Evolutionary conservation across 2,888 invertebrate genomes (phyloP).

Genomic region (Leptogaster cylindrica): DNA sequence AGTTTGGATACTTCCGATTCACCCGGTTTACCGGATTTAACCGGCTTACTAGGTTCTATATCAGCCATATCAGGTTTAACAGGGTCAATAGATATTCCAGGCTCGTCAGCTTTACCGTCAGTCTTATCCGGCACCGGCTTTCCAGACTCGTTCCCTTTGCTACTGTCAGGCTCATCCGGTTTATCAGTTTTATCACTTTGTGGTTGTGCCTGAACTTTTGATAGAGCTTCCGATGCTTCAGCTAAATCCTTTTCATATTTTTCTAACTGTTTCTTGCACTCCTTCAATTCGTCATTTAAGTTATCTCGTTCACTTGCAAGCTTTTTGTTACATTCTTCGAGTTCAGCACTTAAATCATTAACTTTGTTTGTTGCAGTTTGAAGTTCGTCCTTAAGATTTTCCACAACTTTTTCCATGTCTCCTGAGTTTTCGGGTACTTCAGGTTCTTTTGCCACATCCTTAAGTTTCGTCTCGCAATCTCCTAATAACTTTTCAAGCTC

Average conservation of each 20-base stretch:
- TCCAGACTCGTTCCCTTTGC: too few relatives aligned
- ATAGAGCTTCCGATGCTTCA: too few relatives aligned
- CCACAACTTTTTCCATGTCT: neutral
- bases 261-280: neutral
- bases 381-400: slow-evolving; percentile 38
- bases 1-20: too few relatives aligned
- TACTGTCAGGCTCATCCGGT: too few relatives aligned
- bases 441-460: slow-evolving; percentile 12
- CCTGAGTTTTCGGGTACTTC: neutral
- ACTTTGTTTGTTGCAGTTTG: slow-evolving; percentile 27
- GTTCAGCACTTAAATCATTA: slow-evolving; percentile 31
- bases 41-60: too few relatives aligned
- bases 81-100: too few relatives aligned
- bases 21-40: too few relatives aligned
- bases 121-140: slow-evolving; percentile 12
- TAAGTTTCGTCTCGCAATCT: slow-evolving; percentile 42
- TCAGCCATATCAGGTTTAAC: too few relatives aligned
- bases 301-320: neutral
- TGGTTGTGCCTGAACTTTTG: too few relatives aligned
- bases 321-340: slow-evolving; percentile 1
- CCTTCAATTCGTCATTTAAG: neutral
- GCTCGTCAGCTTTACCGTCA: slow-evolving; percentile 41
- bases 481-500: slow-evolving; percentile 43
- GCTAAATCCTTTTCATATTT: too few relatives aligned
- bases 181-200: too few relatives aligned